Conservation (phyloP, 2,113 vertebrate genomes). For the Corythornis vintsioides region DNA sequence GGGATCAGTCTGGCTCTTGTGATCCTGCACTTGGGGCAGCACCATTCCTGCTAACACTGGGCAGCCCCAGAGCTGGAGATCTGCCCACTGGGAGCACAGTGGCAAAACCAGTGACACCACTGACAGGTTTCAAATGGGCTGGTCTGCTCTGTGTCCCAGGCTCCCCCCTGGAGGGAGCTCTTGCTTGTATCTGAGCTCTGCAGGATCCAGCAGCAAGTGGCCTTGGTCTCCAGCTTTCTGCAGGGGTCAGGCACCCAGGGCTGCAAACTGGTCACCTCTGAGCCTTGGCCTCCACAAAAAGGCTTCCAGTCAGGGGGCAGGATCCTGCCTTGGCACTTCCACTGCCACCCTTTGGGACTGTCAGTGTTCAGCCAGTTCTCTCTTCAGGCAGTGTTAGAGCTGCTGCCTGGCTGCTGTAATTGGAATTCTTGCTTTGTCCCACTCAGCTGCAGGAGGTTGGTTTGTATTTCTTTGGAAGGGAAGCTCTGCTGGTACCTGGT, state of each 20-base stretch:
- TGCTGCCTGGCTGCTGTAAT: neutral
- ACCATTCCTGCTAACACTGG: neutral
- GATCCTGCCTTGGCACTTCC: rapidly evolving
- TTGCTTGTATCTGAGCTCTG: too few relatives aligned
- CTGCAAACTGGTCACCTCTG: neutral
- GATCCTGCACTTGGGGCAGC: neutral
- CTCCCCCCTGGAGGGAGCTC: neutral
- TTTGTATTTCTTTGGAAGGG: neutral
- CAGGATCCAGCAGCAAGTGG: neutral
- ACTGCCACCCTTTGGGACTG: neutral
- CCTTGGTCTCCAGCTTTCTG: neutral
- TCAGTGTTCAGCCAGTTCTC: neutral
- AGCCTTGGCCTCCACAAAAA: neutral
- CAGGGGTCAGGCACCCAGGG: rapidly evolving
- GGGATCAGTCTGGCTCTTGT: neutral
- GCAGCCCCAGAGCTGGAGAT: neutral
- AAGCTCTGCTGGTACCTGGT: neutral
- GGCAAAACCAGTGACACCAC: too few relatives aligned
- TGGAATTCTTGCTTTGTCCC: neutral
- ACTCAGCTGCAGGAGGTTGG: neutral
- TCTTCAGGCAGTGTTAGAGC: neutral
- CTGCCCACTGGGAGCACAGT: rapidly evolving
- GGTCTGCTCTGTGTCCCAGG: neutral
- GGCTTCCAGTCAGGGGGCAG: neutral
- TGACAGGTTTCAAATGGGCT: neutral